Conservation (phyloP, 2,113 vertebrate genomes). For the Pogona vitticeps region DNA sequence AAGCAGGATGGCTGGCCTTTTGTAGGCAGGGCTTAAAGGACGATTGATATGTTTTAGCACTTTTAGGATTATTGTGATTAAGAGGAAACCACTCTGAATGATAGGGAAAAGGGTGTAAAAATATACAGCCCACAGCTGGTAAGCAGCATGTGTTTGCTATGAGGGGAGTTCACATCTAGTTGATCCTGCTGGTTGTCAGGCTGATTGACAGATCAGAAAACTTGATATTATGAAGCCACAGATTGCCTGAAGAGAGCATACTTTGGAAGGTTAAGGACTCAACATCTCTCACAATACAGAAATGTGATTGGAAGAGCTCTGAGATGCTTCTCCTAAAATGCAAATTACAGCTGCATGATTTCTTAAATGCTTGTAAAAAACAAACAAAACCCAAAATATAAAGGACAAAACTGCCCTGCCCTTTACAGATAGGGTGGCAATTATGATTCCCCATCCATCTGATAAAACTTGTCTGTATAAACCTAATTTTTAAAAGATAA, state of each 20-base stretch:
- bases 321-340: neutral
- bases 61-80: conserved; percentile 90
- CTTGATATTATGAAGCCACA: conserved; percentile 71
- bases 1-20: conserved; percentile 82
- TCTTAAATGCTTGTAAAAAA: conserved; percentile 40
- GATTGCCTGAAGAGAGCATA: conserved; percentile 2
- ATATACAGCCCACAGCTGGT: conserved; percentile 82
- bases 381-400: conserved; percentile 45
- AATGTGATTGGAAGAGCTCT: neutral
- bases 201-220: conserved; percentile 82
- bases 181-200: conserved; percentile 80
- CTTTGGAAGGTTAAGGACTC: neutral
- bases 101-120: conserved; percentile 78
- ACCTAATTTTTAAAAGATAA: neutral
- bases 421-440: conserved; percentile 38
- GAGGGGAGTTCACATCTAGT: conserved; percentile 80
- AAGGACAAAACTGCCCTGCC: conserved; percentile 32
- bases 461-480: neutral
- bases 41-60: conserved; percentile 89
- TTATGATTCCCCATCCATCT: neutral
- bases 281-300: neutral
- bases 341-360: conserved; percentile 31
- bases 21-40: conserved; percentile 85
- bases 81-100: conserved; percentile 83
- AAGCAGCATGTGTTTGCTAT: conserved; percentile 82